Evolutionary conservation across 2,888 invertebrate species (phyloP).

Genomic region (Protonemura montana): DNA sequence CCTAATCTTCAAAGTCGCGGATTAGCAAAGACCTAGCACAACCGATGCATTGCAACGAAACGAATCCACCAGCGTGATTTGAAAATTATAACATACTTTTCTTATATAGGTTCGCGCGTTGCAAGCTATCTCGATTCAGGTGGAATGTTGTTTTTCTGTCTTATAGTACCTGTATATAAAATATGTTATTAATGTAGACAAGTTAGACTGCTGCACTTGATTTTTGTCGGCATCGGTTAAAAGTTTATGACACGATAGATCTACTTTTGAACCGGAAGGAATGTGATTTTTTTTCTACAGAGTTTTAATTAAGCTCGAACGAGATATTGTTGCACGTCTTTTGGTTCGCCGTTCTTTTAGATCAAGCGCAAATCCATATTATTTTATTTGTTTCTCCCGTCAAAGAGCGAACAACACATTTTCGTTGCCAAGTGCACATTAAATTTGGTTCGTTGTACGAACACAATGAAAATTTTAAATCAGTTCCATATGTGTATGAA

Average conservation of each 20-base stretch:
- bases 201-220: neutral
- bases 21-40: neutral
- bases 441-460: too few species aligned
- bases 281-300: neutral
- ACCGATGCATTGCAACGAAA: too few species aligned
- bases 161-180: neutral
- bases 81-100: neutral
- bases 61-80: neutral
- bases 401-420: too few species aligned
- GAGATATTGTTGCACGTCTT: neutral
- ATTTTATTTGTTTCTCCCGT: too few species aligned
- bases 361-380: too few species aligned
- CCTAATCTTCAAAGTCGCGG: neutral
- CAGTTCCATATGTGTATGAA: too few species aligned
- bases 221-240: neutral
- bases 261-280: constrained; percentile 1
- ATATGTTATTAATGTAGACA: neutral
- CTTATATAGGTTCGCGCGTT: neutral
- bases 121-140: neutral
- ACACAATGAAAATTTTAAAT: too few species aligned
- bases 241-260: neutral
- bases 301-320: neutral
- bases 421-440: too few species aligned
- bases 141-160: neutral
- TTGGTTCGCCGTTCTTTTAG: too few species aligned